phyloP scores from a whole-genome alignment of 2,797 vertebrate species.

The Parotocinclus haroldoi region DNA sequence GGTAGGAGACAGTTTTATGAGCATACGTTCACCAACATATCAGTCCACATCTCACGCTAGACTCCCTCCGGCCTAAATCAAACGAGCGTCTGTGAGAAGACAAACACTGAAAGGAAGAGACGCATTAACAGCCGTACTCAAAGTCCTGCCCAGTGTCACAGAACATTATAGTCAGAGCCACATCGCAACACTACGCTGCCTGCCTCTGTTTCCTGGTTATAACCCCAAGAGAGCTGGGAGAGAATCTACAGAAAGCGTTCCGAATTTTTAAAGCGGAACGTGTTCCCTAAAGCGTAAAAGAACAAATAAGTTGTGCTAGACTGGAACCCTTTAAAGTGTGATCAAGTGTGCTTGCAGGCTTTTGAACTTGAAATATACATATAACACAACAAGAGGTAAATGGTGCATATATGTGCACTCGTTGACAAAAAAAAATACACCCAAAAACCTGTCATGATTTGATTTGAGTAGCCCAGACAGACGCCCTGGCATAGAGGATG shows the following conservation, averaged over 20 bases:
- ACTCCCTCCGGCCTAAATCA: conserved; percentile 46
- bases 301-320: no score
- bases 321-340: no score
- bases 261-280: conserved; percentile 44
- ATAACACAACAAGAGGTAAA: no score
- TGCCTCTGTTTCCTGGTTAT: conserved; percentile 65
- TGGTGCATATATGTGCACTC: no score
- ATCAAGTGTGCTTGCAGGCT: no score
- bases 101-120: conserved; percentile 64
- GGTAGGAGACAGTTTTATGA: conserved; percentile 33
- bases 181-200: conserved; percentile 51
- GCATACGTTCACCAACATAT: conserved; percentile 23
- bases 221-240: conserved; percentile 47
- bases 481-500: no score
- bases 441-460: no score
- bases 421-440: no score
- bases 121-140: conserved; percentile 55
- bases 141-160: conserved; percentile 61
- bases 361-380: no score
- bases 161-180: conserved; percentile 55
- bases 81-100: conserved; percentile 56
- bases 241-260: conserved; percentile 70
- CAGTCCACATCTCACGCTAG: conserved; percentile 25
- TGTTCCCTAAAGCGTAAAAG: conserved; percentile 34
- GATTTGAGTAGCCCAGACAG: no score